These are phyloP conservation scores for Drosophila oshimai DNA, from an alignment of 1,140 invertebrate species.

Conservation along the genomic window DNA sequence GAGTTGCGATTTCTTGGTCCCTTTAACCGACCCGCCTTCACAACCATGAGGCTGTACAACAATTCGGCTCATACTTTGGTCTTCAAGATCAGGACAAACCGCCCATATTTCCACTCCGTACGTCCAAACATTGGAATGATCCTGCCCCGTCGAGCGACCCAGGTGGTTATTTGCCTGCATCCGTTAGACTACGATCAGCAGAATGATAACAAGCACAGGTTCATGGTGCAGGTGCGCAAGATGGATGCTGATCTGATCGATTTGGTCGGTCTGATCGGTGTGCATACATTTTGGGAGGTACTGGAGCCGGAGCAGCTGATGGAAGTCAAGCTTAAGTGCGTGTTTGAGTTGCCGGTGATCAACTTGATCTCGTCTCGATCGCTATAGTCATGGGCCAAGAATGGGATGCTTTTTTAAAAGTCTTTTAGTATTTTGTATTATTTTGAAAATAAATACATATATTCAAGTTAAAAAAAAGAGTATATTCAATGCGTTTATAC, in stretches of 20 bases:
- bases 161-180: conserved; percentile 97
- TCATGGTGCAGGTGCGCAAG: conserved; percentile 98
- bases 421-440: too few relatives aligned
- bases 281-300: conserved; percentile 89
- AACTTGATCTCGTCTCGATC: too few relatives aligned
- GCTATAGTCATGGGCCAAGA: too few relatives aligned
- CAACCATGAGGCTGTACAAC: conserved; percentile 95
- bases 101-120: conserved; percentile 99
- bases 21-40: conserved; percentile 94
- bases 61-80: conserved; percentile 93
- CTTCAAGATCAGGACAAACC: conserved; percentile 99
- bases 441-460: too few relatives aligned
- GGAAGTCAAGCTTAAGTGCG: conserved; percentile 97
- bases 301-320: conserved; percentile 91
- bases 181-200: conserved; percentile 96
- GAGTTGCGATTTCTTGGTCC: conserved; percentile 87
- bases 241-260: conserved; percentile 88
- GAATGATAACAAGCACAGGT: conserved; percentile 99
- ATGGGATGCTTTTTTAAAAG: too few relatives aligned
- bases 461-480: too few relatives aligned
- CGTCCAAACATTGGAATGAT: conserved; percentile 98
- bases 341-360: conserved; percentile 97
- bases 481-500: too few relatives aligned
- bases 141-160: conserved; percentile 88
- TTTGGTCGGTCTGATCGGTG: conserved; percentile 28